phyloP scores from a whole-genome alignment of 2,888 invertebrate genomes.

The Acleris literana region DNA sequence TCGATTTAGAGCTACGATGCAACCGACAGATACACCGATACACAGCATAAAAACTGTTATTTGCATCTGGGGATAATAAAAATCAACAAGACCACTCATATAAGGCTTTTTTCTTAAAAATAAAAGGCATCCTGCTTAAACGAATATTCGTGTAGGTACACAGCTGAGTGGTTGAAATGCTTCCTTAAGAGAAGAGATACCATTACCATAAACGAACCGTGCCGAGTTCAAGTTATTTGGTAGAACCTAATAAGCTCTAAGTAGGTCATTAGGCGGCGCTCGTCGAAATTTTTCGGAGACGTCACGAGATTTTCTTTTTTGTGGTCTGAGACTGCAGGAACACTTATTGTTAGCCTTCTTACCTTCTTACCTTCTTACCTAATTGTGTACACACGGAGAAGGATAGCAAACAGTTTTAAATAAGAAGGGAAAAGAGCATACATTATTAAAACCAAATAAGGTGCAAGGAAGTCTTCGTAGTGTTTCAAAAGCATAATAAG shows the following conservation, averaged over 20 bases:
- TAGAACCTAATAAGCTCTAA: conserved; percentile 46
- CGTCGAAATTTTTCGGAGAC: conserved; percentile 18
- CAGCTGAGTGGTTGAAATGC: conserved; percentile 22
- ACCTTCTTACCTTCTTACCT: no score
- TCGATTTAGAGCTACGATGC: no score
- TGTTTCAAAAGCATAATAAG: no score
- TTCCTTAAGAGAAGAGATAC: conserved; percentile 23
- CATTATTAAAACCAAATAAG: no score
- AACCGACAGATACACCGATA: no score
- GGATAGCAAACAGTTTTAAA: no score
- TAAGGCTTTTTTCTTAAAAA: not conserved
- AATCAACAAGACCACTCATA: not conserved
- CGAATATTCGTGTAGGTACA: conserved; percentile 10
- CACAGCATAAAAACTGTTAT: no score
- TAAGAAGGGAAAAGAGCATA: no score
- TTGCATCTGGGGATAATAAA: not conserved
- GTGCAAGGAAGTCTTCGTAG: no score
- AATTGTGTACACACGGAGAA: no score
- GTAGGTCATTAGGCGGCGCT: conserved; percentile 41
- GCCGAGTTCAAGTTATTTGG: conserved; percentile 48
- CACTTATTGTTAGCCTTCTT: no score
- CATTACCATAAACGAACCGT: conserved; percentile 43
- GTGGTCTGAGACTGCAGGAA: not conserved
- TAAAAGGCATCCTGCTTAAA: conserved; percentile 13
- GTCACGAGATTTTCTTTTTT: conserved; percentile 14